Evolutionary conservation across 2,113 vertebrate species (phyloP).

Genomic region (Morone saxatilis): DNA sequence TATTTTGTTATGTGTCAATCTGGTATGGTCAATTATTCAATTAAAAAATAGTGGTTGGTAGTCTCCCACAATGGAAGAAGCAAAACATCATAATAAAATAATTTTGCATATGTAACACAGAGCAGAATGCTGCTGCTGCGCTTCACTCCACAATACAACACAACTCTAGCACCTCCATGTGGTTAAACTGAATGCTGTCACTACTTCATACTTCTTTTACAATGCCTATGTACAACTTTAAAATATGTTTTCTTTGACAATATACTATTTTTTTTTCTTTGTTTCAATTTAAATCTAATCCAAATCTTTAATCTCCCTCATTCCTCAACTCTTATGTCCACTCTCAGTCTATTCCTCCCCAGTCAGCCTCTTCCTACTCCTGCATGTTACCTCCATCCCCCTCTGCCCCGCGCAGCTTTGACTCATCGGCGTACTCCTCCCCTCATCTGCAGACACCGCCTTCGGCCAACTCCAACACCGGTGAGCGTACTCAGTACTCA

Average conservation of each 20-base stretch:
- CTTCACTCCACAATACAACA: background rate
- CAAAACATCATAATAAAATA: no score
- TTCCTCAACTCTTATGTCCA: background rate
- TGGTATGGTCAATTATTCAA: no score
- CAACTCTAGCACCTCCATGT: slow-evolving; percentile 61
- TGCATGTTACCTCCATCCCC: slow-evolving; percentile 85
- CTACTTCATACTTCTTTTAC: background rate
- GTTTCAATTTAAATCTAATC: background rate
- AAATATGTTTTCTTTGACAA: background rate
- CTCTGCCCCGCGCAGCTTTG: slow-evolving; percentile 80
- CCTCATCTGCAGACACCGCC: slow-evolving; percentile 82
- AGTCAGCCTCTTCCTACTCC: slow-evolving; percentile 82
- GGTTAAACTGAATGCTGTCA: slow-evolving; percentile 25
- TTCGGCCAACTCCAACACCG: slow-evolving; percentile 81
- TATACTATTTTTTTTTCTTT: background rate
- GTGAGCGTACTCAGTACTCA: slow-evolving; percentile 62
- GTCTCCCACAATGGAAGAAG: no score
- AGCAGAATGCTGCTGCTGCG: background rate
- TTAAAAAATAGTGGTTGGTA: no score
- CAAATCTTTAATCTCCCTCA: background rate
- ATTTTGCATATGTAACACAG: no score
- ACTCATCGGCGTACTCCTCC: slow-evolving; percentile 82
- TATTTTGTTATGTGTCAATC: no score
- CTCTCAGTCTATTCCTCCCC: slow-evolving; percentile 79
- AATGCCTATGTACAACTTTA: background rate